phyloP scores from a whole-genome alignment of 2,113 vertebrate genomes.

The Oryzias javanicus region DNA sequence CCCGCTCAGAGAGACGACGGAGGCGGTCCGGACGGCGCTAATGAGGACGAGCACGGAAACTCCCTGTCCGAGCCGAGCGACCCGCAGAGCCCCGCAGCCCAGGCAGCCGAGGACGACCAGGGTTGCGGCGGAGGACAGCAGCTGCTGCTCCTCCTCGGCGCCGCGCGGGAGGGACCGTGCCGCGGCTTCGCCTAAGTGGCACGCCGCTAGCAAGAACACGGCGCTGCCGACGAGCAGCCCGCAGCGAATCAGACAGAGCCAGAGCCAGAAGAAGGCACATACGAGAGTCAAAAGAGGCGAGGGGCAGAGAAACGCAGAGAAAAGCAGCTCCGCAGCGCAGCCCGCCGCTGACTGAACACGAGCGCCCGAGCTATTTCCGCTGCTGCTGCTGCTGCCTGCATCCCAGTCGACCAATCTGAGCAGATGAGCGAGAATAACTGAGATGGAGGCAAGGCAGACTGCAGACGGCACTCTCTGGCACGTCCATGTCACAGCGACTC shows the following conservation, averaged over 20 bases:
- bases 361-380: slow-evolving; percentile 56
- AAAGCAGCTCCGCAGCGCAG: slow-evolving; percentile 71
- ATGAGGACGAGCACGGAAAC: slow-evolving; percentile 85
- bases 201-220: slow-evolving; percentile 77
- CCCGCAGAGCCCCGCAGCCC: slow-evolving; percentile 87
- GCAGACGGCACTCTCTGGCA: slow-evolving; percentile 75
- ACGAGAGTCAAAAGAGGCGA: slow-evolving; percentile 77
- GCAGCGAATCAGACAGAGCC: slow-evolving; percentile 81
- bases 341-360: slow-evolving; percentile 54
- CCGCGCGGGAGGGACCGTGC: slow-evolving; percentile 82
- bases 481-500: slow-evolving; percentile 63
- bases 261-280: slow-evolving; percentile 84
- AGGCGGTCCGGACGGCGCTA: slow-evolving; percentile 82
- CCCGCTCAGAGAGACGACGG: slow-evolving; percentile 81
- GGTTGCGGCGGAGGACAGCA: slow-evolving; percentile 79
- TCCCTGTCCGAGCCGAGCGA: slow-evolving; percentile 83
- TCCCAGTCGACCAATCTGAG: slow-evolving; percentile 78
- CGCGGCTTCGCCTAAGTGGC: slow-evolving; percentile 85
- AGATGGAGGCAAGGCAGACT: slow-evolving; percentile 78
- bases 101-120: slow-evolving; percentile 88
- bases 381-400: slow-evolving; percentile 54
- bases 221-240: slow-evolving; percentile 78
- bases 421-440: slow-evolving; percentile 78
- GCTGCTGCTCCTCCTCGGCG: slow-evolving; percentile 82
- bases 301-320: slow-evolving; percentile 73